Evolutionary conservation across 2,797 vertebrate species (phyloP).

Genomic region (Mastacembelus armatus): DNA sequence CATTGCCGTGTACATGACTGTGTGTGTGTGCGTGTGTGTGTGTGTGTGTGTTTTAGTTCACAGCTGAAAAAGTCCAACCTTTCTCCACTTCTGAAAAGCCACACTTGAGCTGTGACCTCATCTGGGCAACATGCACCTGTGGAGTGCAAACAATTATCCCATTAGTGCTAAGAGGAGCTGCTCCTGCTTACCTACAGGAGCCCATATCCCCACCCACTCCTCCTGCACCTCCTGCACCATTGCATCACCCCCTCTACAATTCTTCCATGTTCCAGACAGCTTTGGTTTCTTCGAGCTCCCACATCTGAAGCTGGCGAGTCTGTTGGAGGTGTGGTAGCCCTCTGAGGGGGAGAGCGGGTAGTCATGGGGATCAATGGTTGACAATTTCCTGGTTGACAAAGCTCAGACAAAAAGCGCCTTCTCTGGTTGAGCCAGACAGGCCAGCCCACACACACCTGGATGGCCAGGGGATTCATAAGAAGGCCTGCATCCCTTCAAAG

Average conservation of each 20-base stretch:
- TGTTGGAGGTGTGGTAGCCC: slow-evolving; percentile 60
- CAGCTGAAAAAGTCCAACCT: slow-evolving; percentile 71
- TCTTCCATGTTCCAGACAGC: slow-evolving; percentile 84
- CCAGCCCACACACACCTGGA: slow-evolving; percentile 95
- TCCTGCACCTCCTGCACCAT: slow-evolving; percentile 73
- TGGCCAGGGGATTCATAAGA: slow-evolving; percentile 76
- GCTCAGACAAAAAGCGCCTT: slow-evolving; percentile 93
- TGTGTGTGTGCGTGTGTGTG: neutral
- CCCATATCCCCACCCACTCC: slow-evolving; percentile 44
- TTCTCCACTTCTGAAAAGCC: slow-evolving; percentile 85
- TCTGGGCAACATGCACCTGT: slow-evolving; percentile 91
- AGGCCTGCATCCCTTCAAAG: slow-evolving; percentile 80
- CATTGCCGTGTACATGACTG: too few relatives aligned
- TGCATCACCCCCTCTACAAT: neutral
- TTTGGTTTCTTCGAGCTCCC: slow-evolving; percentile 88
- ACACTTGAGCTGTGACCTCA: slow-evolving; percentile 96
- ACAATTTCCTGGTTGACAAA: slow-evolving; percentile 91
- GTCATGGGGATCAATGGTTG: slow-evolving; percentile 88
- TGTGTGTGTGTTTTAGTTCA: slow-evolving; percentile 24
- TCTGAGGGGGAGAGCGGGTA: slow-evolving; percentile 42
- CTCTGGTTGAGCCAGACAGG: slow-evolving; percentile 90
- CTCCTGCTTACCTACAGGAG: slow-evolving; percentile 64
- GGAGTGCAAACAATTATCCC: slow-evolving; percentile 92
- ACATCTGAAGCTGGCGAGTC: slow-evolving; percentile 82
- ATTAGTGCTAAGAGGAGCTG: slow-evolving; percentile 87